These are phyloP conservation scores for Heliconius cydno DNA, from an alignment of 2,888 invertebrate genomes.

Conservation along the genomic window DNA sequence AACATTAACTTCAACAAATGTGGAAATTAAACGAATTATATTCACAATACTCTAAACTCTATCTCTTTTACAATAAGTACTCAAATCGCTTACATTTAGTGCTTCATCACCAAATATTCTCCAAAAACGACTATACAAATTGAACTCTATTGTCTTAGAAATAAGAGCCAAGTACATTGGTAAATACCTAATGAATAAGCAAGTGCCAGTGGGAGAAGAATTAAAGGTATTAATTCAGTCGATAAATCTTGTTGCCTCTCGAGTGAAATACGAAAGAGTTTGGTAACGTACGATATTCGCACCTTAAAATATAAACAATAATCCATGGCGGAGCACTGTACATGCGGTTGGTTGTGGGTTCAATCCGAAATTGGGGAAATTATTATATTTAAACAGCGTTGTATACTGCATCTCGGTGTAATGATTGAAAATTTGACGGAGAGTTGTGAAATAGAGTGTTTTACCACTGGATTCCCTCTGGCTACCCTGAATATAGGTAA, in stretches of 20 bases:
- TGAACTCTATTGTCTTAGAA: neutral
- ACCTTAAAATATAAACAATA: neutral
- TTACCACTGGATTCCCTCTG: neutral
- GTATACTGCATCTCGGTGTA: too few relatives aligned
- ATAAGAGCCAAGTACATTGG: neutral
- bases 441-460: neutral
- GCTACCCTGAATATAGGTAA: too few relatives aligned
- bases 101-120: neutral
- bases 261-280: conserved; percentile 13
- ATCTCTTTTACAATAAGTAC: neutral
- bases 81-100: neutral
- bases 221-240: conserved; percentile 28
- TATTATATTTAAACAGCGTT: too few relatives aligned
- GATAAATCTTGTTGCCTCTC: conserved; percentile 23
- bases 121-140: neutral
- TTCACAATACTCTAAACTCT: neutral
- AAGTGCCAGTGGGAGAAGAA: conserved; percentile 21
- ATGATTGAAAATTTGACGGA: neutral
- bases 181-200: conserved; percentile 9
- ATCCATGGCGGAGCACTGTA: neutral
- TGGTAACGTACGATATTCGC: neutral
- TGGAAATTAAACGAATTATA: conserved; percentile 4
- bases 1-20: conserved; percentile 13
- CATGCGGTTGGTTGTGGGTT: neutral
- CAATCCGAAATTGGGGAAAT: neutral